These are phyloP conservation scores for Neosilurus hyrtlii DNA, from an alignment of 2,797 vertebrate species.

Conservation along the genomic window DNA sequence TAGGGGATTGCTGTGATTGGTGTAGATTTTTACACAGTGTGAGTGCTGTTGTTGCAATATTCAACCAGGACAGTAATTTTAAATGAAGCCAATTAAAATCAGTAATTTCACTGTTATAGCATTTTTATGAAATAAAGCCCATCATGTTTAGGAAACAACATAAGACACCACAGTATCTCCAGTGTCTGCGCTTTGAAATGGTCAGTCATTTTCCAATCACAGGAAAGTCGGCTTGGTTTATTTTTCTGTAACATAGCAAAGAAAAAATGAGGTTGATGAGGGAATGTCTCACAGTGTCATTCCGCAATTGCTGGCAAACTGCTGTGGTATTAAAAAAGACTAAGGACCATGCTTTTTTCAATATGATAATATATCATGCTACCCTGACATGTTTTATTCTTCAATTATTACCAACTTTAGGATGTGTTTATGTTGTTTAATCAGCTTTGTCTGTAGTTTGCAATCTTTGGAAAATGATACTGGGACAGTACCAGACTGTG, in stretches of 20 bases:
- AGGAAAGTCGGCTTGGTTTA: not conserved
- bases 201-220: not conserved
- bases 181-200: not conserved
- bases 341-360: not conserved
- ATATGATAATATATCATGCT: not conserved
- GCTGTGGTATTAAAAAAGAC: not conserved
- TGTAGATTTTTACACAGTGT: no score
- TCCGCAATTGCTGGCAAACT: not conserved
- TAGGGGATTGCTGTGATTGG: no score
- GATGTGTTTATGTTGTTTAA: not conserved
- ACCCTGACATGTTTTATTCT: not conserved
- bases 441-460: not conserved
- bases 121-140: slow-evolving; percentile 2
- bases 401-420: not conserved
- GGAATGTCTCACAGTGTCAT: not conserved
- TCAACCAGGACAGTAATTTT: not conserved
- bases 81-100: not conserved
- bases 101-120: not conserved
- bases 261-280: not conserved
- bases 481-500: not conserved
- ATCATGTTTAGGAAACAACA: not conserved
- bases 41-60: not conserved
- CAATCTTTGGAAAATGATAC: not conserved
- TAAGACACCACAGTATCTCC: not conserved
- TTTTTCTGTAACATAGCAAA: not conserved